Evolutionary conservation across 2,888 invertebrate species (phyloP), one percentile per base, ranked within the genome.

Genomic region (Diaphora mendica): DNA sequence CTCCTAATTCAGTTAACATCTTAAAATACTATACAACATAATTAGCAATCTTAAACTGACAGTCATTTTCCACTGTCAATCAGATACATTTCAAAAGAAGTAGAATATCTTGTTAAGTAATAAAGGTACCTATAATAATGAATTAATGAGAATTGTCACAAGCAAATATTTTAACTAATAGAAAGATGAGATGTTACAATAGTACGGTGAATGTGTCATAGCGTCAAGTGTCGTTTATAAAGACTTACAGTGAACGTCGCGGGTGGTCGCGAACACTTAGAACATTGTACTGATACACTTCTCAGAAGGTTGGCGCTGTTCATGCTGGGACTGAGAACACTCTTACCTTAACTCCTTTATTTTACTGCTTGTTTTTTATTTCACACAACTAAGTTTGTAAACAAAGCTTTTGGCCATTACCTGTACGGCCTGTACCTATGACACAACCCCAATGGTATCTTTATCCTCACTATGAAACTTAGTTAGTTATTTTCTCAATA

Each of bases 241-340:
- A 88, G 89, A 85, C 83, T 90, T 88, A 87, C 91, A 92, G 93
- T 91, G 88, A 85, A 72, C 93, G 72, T 82, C 88, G 91, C 89
- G 93, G 94, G 95, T 94, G 95, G 95, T 92, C 95, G 76, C 77
- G 77, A 77, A 84, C 84, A 83, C 85, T 90, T 91, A 88, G 86
- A 88, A 89, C 88, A 84, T 84, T 80, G 73, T 80, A 87, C 86
- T 86, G 87, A 83, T 87, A 89, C 87, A 89, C 85, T 95, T 95
- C 95, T 93, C 79, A 89, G 95, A 95, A 95, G 94, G 94, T 93
- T 92, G 35, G 86, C 20, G 35, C 48, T 72, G 35, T 55, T 59
- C 59, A 72, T 13, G 68, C n/a, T 70, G 30, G 30, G 62, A 64
- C 48, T 64, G 64, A 33, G 44, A 64, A 64, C 33, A 62, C 59